phyloP scores from a whole-genome alignment of 2,113 vertebrate genomes.

The Saguinus imperator region DNA sequence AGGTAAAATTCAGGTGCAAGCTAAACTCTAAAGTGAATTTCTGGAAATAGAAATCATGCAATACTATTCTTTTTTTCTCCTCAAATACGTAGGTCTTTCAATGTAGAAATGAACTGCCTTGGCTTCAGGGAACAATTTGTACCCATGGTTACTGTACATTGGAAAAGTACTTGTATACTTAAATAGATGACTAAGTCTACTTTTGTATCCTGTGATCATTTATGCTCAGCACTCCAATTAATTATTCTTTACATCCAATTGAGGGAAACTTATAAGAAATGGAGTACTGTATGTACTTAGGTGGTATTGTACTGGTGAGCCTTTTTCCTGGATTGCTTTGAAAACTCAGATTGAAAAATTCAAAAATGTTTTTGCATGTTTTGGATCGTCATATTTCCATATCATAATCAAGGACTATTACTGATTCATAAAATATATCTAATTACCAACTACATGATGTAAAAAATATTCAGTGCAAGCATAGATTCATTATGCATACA shows the following conservation, averaged over 20 bases:
- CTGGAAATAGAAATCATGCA: neutral
- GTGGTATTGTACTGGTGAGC: neutral
- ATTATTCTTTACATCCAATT: neutral
- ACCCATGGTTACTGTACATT: neutral
- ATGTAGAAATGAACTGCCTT: conserved; percentile 17
- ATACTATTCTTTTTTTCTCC: neutral
- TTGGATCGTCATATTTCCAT: neutral
- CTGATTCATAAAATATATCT: neutral
- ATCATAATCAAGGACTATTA: neutral
- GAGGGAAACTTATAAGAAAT: neutral
- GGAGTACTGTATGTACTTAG: neutral
- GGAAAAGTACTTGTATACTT: neutral
- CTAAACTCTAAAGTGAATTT: neutral
- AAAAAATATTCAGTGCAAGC: neutral
- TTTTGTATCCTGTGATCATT: neutral
- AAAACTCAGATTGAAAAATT: neutral
- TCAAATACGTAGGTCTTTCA: conserved; percentile 1
- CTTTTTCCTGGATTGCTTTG: neutral
- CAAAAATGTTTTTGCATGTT: neutral
- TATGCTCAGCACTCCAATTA: conserved; percentile 19
- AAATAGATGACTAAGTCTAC: neutral
- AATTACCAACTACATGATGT: neutral
- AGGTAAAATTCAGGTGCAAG: neutral
- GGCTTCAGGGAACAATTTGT: neutral
- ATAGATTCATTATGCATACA: neutral